Conservation (phyloP, 1,140 invertebrate genomes). For the Drosophila nigrodunni region DNA sequence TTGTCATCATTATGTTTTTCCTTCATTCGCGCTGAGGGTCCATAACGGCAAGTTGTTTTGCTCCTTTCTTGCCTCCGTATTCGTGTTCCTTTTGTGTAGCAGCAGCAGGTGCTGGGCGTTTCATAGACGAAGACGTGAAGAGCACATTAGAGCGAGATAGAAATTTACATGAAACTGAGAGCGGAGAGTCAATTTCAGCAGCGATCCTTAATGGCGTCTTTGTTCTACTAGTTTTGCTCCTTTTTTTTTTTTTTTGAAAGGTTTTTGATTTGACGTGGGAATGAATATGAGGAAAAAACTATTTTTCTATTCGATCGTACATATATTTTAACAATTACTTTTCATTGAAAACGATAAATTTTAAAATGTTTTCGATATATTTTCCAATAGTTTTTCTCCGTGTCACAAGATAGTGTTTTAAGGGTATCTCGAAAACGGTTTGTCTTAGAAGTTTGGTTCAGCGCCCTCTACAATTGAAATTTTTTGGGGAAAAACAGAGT, state of each 20-base stretch:
- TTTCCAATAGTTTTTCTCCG: too few species aligned
- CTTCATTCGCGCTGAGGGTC: constrained; percentile 17
- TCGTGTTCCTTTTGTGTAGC: constrained; percentile 10
- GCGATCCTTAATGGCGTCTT: constrained; percentile 19
- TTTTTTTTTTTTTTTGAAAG: neutral
- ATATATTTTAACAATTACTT: too few species aligned
- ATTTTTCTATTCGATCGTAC: too few species aligned
- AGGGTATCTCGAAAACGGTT: too few species aligned
- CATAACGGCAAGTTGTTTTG: constrained; percentile 40
- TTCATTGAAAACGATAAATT: too few species aligned
- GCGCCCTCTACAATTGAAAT: too few species aligned
- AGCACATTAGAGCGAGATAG: constrained; percentile 8
- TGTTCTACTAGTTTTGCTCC: neutral
- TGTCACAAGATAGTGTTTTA: too few species aligned
- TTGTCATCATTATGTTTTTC: constrained; percentile 25
- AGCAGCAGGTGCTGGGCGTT: constrained; percentile 29
- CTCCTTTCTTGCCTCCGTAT: constrained; percentile 15
- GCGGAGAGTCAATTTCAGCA: constrained; percentile 10
- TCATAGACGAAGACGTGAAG: constrained; percentile 4
- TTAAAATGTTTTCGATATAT: too few species aligned
- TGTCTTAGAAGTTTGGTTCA: too few species aligned
- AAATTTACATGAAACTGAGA: constrained; percentile 10
- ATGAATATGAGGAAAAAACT: too few species aligned
- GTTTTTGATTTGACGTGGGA: too few species aligned
- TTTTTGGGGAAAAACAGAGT: too few species aligned